Conservation (phyloP, 2,113 vertebrate species). For the Chloropsis hardwickii region DNA sequence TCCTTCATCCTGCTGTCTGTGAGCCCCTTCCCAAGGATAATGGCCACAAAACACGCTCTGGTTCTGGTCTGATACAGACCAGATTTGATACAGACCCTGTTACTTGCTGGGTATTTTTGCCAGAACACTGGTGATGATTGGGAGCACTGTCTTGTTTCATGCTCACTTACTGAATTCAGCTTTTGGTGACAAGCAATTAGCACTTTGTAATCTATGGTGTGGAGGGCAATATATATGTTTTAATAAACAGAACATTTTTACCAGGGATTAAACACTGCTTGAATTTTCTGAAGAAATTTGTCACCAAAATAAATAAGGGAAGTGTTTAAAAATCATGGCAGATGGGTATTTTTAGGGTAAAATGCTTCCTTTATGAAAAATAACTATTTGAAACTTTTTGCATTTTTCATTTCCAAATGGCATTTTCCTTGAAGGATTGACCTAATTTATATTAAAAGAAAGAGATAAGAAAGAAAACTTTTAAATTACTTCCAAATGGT, state of each 20-base stretch:
- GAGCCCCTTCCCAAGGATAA: not conserved
- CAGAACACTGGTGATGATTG: not conserved
- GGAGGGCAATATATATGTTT: not conserved
- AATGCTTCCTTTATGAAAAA: not conserved
- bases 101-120: not conserved
- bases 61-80: not conserved
- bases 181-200: not conserved
- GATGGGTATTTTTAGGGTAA: not conserved
- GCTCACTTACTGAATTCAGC: not conserved
- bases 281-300: not conserved
- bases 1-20: not conserved
- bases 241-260: not conserved
- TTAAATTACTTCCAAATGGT: conserved; percentile 5
- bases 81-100: not conserved
- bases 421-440: conserved; percentile 3
- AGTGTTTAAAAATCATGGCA: not conserved
- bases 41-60: not conserved
- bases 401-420: not conserved
- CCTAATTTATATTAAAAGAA: not conserved
- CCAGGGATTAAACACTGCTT: not conserved
- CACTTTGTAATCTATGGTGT: not conserved
- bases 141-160: not conserved
- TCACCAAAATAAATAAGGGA: not conserved
- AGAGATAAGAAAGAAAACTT: not conserved
- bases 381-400: not conserved